Percentiles rank a stretch among this genome's conserved stretches.
Evolutionary conservation across 2,113 vertebrate genomes (phyloP).

Genomic region (Maccullochella peelii): DNA sequence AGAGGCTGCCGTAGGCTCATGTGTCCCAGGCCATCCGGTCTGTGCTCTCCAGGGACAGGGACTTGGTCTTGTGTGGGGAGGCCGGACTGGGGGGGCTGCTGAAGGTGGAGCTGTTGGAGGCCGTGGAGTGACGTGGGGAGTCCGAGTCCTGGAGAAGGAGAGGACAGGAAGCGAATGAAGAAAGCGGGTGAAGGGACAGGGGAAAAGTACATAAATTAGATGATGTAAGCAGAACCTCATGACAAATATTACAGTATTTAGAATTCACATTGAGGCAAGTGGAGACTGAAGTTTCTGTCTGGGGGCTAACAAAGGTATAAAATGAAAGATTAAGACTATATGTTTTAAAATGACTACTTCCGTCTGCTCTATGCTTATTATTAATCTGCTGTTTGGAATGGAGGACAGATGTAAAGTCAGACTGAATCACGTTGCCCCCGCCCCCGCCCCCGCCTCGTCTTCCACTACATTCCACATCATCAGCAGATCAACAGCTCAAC

Average conservation of each 20-base stretch:
- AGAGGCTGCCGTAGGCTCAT: slow-evolving; percentile 80
- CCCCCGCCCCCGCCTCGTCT: neutral
- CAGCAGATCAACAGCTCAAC: slow-evolving; percentile 56
- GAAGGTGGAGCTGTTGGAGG: slow-evolving; percentile 99
- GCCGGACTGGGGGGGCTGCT: slow-evolving; percentile 97
- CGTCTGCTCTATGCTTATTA: neutral
- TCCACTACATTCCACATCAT: slow-evolving; percentile 42
- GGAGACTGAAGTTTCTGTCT: neutral
- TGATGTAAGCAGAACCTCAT: neutral
- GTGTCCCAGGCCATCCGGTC: slow-evolving; percentile 96
- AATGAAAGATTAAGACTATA: neutral
- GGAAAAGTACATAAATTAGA: neutral
- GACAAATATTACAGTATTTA: no score
- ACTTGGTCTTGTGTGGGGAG: slow-evolving; percentile 97
- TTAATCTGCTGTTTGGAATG: slow-evolving; percentile 5
- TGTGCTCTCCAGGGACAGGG: slow-evolving; percentile 96
- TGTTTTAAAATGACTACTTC: neutral
- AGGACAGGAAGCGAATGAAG: neutral
- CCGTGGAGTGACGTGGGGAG: slow-evolving; percentile 96
- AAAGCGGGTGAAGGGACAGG: neutral
- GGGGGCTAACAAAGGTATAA: neutral
- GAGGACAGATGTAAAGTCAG: slow-evolving; percentile 12
- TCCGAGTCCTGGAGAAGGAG: slow-evolving; percentile 92
- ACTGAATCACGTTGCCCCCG: neutral
- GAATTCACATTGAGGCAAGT: neutral